Conservation (phyloP, 2,888 invertebrate genomes). For the Nephrotoma flavescens region DNA sequence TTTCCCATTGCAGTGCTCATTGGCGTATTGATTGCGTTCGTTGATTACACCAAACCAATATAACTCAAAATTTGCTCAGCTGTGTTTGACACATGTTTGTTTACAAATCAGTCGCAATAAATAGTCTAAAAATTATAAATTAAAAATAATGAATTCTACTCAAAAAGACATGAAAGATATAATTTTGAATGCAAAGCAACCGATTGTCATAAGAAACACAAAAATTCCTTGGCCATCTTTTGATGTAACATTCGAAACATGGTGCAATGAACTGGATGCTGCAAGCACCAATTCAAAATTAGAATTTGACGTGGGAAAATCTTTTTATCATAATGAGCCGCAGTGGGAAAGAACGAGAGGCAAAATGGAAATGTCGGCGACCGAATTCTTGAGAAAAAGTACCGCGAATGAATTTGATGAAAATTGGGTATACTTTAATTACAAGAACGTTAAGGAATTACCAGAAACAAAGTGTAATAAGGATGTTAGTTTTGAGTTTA, state of each 20-base stretch:
- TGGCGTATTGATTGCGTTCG: background rate
- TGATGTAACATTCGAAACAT: constrained; percentile 17
- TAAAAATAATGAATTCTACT: background rate
- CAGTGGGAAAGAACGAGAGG: constrained; percentile 67
- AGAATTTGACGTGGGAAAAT: constrained; percentile 20
- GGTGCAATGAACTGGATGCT: constrained; percentile 19
- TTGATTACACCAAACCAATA: background rate
- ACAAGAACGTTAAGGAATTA: constrained; percentile 20
- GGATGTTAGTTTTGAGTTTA: constrained; percentile 44
- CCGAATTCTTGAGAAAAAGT: constrained; percentile 40
- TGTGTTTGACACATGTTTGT: background rate
- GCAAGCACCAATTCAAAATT: background rate
- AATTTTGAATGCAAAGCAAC: constrained; percentile 24
- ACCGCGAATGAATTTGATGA: constrained; percentile 35
- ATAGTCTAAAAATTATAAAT: background rate
- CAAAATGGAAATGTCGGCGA: constrained; percentile 42
- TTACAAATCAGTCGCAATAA: background rate
- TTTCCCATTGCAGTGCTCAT: background rate
- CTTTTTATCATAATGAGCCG: constrained; percentile 34
- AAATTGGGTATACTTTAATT: constrained; percentile 24
- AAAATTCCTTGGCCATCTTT: constrained; percentile 24
- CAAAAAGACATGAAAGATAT: constrained; percentile 15
- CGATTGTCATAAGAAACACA: constrained; percentile 22
- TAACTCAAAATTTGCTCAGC: background rate
- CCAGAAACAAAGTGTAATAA: constrained; percentile 22